Conservation (phyloP, 2,888 invertebrate species). For the Elaeidobius kamerunicus region DNA sequence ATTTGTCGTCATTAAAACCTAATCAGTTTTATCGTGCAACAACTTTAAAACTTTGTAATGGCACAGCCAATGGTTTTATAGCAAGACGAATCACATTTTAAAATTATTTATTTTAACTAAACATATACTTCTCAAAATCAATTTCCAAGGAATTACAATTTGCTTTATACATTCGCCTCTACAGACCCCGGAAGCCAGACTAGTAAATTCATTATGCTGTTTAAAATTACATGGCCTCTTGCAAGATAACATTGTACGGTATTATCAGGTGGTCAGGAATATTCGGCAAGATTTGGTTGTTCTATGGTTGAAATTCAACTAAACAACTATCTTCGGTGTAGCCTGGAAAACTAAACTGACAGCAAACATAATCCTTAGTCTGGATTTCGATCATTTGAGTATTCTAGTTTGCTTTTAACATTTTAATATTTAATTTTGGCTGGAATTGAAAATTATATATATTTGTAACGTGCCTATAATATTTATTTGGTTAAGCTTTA, state of each 20-base stretch:
- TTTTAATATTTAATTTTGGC: constrained; percentile 1
- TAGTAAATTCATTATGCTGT: constrained; percentile 14
- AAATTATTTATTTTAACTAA: no score
- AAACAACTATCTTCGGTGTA: neutral
- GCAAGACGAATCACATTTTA: no score
- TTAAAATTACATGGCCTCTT: constrained; percentile 10
- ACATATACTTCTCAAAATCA: no score
- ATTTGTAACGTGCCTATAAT: no score
- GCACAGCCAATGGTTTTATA: no score
- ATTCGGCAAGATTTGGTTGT: constrained; percentile 13
- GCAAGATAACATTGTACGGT: constrained; percentile 17
- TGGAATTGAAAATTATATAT: neutral
- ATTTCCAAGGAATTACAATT: no score
- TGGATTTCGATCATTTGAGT: neutral
- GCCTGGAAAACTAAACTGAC: neutral
- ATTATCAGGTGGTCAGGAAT: constrained; percentile 12
- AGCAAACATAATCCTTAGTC: neutral
- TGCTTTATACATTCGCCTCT: no score
- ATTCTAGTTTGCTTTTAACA: neutral
- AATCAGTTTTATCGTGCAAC: no score
- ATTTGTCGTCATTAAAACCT: no score
- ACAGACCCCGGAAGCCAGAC: neutral
- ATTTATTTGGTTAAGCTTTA: no score
- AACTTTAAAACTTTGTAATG: no score
- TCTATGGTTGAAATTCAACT: neutral